Base-by-base conservation (phyloP, 2,888 invertebrate species). In the Deroplatys truncata region DNA sequence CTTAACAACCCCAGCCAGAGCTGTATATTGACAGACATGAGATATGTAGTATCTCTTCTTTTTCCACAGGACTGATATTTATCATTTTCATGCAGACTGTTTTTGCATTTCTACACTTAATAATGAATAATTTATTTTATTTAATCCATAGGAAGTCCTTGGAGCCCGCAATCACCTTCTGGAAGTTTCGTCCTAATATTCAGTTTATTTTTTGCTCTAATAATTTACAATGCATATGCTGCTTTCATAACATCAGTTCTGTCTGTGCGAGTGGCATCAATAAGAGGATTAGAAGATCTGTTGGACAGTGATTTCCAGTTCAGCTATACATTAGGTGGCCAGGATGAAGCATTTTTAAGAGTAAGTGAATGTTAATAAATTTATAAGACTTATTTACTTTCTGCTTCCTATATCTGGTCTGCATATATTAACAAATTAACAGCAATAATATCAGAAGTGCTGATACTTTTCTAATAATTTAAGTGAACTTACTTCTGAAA, bases 191-290 rank as follows among this genome's bases (percentile, higher is more conserved):
- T 96, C 7, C 93, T 96, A 2, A 93, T 96, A 28, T 94, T 94
- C 0, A 95, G 95, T 89, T 92, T 96, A 49, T 92, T 95, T 9
- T 96, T 96, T 91, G 95, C 95, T 0, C 93, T 96, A 90, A 94
- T 96, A 15, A 96, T 95, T 10, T 96, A 95, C 92, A 96, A 96
- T 91, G 94, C 96, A 0, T 96, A 96, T 91, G 95, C 96, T 0
- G 96, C 96, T 0, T 96, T 95, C 91, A 96, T 96, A 88, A 96
- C 96, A 0, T 96, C 96, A 0, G 95, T 96, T 84, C 92, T 96
- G 88, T 96, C 96, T 0, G 95, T 96, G 0, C 94, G 96, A 88
- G 94, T 95, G 0, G 92, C 92, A 7, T 93, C 93, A 28, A 95
- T 96, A 28, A 95, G 94, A 89, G 95, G 95, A 2, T 94, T 96